A percentile compares a stretch with the other conserved stretches of the same genome.
phyloP scores from a whole-genome alignment of 2,888 invertebrate species.

The Auanema sp. region DNA sequence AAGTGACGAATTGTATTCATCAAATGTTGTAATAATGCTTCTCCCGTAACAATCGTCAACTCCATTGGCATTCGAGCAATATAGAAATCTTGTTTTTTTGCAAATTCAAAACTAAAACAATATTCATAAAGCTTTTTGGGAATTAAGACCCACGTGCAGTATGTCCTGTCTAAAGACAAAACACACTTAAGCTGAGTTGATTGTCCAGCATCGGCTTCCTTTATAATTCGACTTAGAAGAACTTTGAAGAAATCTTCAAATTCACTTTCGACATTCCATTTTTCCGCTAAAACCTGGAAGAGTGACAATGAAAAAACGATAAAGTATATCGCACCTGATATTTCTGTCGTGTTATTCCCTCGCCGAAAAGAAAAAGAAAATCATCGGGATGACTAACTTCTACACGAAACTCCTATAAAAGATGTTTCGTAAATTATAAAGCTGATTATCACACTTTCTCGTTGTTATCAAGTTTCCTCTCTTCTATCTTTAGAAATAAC shows the following conservation, averaged over 20 bases:
- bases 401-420: slow-evolving; percentile 4
- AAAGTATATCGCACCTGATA: not conserved
- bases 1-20: not conserved
- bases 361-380: slow-evolving; percentile 1
- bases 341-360: not conserved
- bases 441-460: not conserved
- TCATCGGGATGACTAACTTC: slow-evolving; percentile 6
- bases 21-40: slow-evolving; percentile 1
- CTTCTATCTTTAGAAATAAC: not conserved
- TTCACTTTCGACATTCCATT: not conserved
- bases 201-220: not conserved
- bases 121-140: not conserved
- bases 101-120: not conserved
- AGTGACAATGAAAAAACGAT: too few relatives aligned
- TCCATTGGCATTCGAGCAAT: slow-evolving; percentile 1
- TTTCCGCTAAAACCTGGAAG: not conserved
- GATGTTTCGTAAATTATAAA: not conserved
- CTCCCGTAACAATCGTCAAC: not conserved
- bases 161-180: not conserved
- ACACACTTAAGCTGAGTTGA: slow-evolving; percentile 2
- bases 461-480: slow-evolving; percentile 2
- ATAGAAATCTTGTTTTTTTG: not conserved
- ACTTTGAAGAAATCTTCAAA: slow-evolving; percentile 3
- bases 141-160: slow-evolving; percentile 1
- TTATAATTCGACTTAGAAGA: not conserved